Percentiles rank a stretch among this genome's conserved stretches.
phyloP scores from a whole-genome alignment of 2,113 vertebrate species.

The Poicephalus gulielmi region DNA sequence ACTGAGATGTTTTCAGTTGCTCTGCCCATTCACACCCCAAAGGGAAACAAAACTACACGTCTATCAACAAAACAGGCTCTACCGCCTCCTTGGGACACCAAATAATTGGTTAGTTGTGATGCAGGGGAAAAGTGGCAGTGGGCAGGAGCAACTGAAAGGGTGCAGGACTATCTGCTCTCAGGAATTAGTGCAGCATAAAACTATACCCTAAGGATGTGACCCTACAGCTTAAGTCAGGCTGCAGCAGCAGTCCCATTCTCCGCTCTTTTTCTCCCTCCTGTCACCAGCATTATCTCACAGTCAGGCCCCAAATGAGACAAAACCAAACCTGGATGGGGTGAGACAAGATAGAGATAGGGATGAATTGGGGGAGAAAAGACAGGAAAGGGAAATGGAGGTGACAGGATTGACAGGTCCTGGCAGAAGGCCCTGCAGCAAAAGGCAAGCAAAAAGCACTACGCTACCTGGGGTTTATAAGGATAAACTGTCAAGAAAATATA shows the following conservation, averaged over 20 bases:
- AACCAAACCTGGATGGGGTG: background rate
- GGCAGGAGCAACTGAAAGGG: background rate
- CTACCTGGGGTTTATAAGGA: background rate
- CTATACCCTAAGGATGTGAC: background rate
- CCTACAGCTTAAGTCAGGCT: background rate
- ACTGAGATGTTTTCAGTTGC: background rate
- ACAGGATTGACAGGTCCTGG: background rate
- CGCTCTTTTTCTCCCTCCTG: background rate
- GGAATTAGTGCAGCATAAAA: background rate
- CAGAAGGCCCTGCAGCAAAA: background rate
- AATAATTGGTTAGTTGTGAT: background rate
- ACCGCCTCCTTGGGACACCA: background rate
- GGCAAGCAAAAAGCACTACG: background rate
- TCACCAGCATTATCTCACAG: background rate
- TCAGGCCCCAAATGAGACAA: background rate
- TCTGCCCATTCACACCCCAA: background rate
- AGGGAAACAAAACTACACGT: background rate
- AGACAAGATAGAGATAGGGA: background rate
- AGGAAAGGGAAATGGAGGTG: background rate
- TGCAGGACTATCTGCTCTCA: background rate
- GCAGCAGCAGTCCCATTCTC: background rate
- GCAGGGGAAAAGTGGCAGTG: background rate
- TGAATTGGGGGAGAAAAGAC: rapidly evolving
- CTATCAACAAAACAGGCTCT: background rate
- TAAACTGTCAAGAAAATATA: background rate